A percentile compares a stretch with the other conserved stretches of the same genome.
phyloP scores from a whole-genome alignment of 2,113 vertebrate genomes.

The Lampris incognitus region DNA sequence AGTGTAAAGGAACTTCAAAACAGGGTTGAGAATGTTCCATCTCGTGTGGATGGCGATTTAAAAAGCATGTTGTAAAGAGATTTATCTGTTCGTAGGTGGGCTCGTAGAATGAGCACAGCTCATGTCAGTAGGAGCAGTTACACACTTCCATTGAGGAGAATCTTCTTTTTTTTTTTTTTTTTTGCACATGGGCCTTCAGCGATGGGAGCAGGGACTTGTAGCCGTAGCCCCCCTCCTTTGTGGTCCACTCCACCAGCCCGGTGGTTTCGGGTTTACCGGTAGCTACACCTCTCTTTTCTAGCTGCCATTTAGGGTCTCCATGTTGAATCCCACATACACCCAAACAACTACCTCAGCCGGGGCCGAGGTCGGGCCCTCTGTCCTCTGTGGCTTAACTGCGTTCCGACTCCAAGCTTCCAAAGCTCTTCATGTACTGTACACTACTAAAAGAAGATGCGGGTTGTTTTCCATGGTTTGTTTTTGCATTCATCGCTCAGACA shows the following conservation, averaged over 20 bases:
- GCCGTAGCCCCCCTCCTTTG: slow-evolving; percentile 54
- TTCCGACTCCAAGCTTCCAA: slow-evolving; percentile 72
- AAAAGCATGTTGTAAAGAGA: slow-evolving; percentile 81
- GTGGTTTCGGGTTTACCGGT: slow-evolving; percentile 67
- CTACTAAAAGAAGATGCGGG: slow-evolving; percentile 58
- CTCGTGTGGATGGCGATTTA: slow-evolving; percentile 58
- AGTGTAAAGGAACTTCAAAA: slow-evolving; percentile 56
- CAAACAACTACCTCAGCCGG: slow-evolving; percentile 83
- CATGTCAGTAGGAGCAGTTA: slow-evolving; percentile 55
- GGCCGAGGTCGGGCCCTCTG: slow-evolving; percentile 57
- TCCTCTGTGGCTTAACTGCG: slow-evolving; percentile 62
- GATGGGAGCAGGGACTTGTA: slow-evolving; percentile 57
- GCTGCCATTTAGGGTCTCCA: slow-evolving; percentile 67
- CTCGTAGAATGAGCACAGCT: slow-evolving; percentile 54
- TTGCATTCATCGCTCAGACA: slow-evolving; percentile 47
- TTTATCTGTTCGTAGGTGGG: slow-evolving; percentile 65
- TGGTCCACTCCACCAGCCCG: slow-evolving; percentile 63
- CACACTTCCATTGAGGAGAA: slow-evolving; percentile 54
- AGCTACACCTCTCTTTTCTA: slow-evolving; percentile 69
- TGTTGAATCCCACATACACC: slow-evolving; percentile 65
- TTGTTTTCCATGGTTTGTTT: slow-evolving; percentile 30
- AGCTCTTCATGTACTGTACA: slow-evolving; percentile 62
- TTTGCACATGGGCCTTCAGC: slow-evolving; percentile 81
- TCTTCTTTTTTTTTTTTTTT: slow-evolving; percentile 56
- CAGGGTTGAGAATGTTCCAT: slow-evolving; percentile 74